These are phyloP conservation scores for Gryon sp. DNA, from an alignment of 1,140 invertebrate species.

Conservation along the genomic window DNA sequence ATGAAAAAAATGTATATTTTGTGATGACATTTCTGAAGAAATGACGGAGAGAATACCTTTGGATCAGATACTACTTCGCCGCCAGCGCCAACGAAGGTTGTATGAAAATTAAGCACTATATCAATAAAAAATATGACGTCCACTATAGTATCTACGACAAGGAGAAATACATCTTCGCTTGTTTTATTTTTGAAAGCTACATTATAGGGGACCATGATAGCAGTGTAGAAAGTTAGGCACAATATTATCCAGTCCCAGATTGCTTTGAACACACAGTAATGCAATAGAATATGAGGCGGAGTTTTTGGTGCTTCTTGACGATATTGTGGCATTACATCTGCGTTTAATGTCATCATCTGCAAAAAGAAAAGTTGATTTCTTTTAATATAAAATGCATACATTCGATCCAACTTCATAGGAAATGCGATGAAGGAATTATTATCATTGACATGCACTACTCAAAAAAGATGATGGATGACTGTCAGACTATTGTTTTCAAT, in stretches of 20 bases:
- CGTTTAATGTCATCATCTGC: slow-evolving; percentile 97
- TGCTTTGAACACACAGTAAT: slow-evolving; percentile 99
- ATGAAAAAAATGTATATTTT: slow-evolving; percentile 8
- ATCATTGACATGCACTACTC: neutral
- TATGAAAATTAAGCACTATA: slow-evolving; percentile 99
- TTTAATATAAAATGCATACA: no score
- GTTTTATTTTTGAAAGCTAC: slow-evolving; percentile 99
- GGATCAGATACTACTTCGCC: slow-evolving; percentile 99
- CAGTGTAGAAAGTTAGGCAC: slow-evolving; percentile 99
- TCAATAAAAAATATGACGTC: slow-evolving; percentile 99
- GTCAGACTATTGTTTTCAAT: no score
- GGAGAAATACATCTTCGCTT: slow-evolving; percentile 97
- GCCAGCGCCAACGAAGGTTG: slow-evolving; percentile 98
- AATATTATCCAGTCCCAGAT: slow-evolving; percentile 99
- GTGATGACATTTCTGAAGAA: neutral
- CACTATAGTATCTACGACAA: slow-evolving; percentile 98
- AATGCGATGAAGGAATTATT: slow-evolving; percentile 2
- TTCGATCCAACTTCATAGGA: neutral
- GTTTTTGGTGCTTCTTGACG: slow-evolving; percentile 99
- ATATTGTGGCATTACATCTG: slow-evolving; percentile 99
- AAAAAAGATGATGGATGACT: no score
- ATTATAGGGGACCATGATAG: slow-evolving; percentile 99
- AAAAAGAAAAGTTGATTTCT: slow-evolving; percentile 47
- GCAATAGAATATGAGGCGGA: slow-evolving; percentile 97
- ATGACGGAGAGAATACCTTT: slow-evolving; percentile 82